Base-by-base conservation (phyloP, 2,888 invertebrate genomes). In the Patella pellucida region DNA sequence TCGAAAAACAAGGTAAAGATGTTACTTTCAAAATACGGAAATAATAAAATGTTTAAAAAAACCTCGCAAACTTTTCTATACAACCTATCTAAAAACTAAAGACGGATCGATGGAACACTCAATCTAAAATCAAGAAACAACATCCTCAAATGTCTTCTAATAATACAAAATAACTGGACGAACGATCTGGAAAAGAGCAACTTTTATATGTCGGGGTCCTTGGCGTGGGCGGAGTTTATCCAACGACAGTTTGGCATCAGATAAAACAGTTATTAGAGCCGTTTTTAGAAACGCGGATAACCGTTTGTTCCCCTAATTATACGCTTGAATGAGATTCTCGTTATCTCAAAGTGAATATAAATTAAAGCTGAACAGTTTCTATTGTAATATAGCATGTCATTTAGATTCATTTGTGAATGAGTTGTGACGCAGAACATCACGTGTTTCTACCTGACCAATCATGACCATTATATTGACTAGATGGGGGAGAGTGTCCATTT, bases 231-330 rank as follows among this genome's bases (percentile, higher is more conserved):
- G 62, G 62, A 62, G 62, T 62, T 23, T 23, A 62, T 62, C 19
- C 62, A 62, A 23, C 19, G 62, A 11, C 23, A 23, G 62, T 23
- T 62, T 62, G 62, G 14, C 62, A 62, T 62, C 23, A 23, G 62
- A 62, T 62, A 62, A 62, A 62, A 62, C 62, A 62, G 23, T 23
- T 62, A 62, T 62, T 62, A 23, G 62, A 23, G 19, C 62, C 62
- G 12, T 19, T 62, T 62, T 62, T 62, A 62, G 62, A 62, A 23
- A 62, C 41, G 41, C 41, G 41, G 41, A 41, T 41, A 41, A 23
- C 14, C 23, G 62, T 23, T 62, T 62, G 62, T 23, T 62, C 62
- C 23, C 23, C 23, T 62, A 23, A 62, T 62, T 62, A 23, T 62
- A 23, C 62, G 62, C 62, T 23, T 62, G 62, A 62, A 62, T 62